These are phyloP conservation scores for Drosophila sordidula DNA, from an alignment of 2,888 invertebrate species.

Conservation along the genomic window DNA sequence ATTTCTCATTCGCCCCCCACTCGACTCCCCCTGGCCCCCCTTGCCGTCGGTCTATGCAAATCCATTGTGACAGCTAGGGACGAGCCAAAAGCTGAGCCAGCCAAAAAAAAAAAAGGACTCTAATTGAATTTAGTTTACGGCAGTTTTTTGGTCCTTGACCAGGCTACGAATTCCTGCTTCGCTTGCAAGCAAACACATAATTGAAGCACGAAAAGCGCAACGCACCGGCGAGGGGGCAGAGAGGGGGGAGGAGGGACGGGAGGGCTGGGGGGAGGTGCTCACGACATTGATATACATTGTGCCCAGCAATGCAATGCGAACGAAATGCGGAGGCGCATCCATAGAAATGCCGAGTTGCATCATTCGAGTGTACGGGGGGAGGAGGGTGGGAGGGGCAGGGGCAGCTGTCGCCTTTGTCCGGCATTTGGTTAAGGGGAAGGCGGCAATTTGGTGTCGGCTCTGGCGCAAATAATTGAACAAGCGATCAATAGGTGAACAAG, in stretches of 20 bases:
- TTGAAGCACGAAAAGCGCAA: slow-evolving; percentile 69
- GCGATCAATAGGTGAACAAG: slow-evolving; percentile 76
- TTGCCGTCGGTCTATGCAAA: slow-evolving; percentile 57
- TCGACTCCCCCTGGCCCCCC: not conserved
- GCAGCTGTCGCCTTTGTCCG: slow-evolving; percentile 61
- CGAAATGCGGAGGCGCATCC: slow-evolving; percentile 59
- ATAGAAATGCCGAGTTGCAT: slow-evolving; percentile 75
- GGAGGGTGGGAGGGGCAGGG: not conserved
- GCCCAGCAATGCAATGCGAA: slow-evolving; percentile 53
- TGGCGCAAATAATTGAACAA: slow-evolving; percentile 72
- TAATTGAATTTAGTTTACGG: slow-evolving; percentile 77
- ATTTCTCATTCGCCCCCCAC: slow-evolving; percentile 8
- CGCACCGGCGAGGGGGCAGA: slow-evolving; percentile 36
- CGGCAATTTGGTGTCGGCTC: slow-evolving; percentile 42
- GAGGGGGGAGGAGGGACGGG: not conserved
- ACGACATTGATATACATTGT: slow-evolving; percentile 48
- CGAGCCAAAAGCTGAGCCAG: slow-evolving; percentile 24
- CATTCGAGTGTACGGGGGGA: no score
- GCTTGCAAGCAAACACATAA: slow-evolving; percentile 29
- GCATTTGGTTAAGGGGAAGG: slow-evolving; percentile 21
- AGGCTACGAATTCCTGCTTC: slow-evolving; percentile 24
- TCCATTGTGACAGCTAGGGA: slow-evolving; percentile 63
- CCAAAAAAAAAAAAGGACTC: slow-evolving; percentile 35
- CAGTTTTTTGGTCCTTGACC: slow-evolving; percentile 59
- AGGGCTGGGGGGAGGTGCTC: not conserved